Evolutionary conservation across 2,113 vertebrate genomes (phyloP), one percentile per base, ranked within the genome.

Genomic region (Girardinichthys multiradiatus): DNA sequence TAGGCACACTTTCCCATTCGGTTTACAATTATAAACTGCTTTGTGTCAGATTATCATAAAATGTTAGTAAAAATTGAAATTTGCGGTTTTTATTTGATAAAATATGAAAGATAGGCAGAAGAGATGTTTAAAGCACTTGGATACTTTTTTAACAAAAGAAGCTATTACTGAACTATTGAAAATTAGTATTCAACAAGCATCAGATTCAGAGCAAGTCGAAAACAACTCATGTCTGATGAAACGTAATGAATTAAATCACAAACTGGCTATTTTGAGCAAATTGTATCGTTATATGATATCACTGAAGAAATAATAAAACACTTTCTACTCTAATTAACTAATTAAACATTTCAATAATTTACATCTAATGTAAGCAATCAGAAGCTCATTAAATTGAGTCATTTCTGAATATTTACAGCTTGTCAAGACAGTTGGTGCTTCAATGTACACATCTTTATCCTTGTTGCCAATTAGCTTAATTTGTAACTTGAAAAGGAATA

Each of bases 401-500:
- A 68, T 27, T 54, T 61, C 39, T 51, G 26, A 39, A 69, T 69
- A n/a, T 37, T 64, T 45, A 31, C 1, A 33, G 5, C 48, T n/a
- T 64, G 60, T 45, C 1, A n/a, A 45, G 10, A 58, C 26, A 70
- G 33, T 28, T 35, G 68, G 24, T 5, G 30, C 28, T 45, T 68
- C 48, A 19, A 48, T 63, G 5, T 17, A 37, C 33, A 39, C 6
- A 24, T 51, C 48, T 54, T 67, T 31, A 30, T 54, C 11, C 2
- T 12, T 13, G 21, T 3, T 29, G 51, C 26, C 31, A 54, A 67
- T 29, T 39, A 59, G 1, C 37, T 59, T 48, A 67, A 67, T 60
- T 48, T 58, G n/a, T 37, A 35, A 61, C 64, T 51, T 67, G 30
- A 60, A 75, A 75, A 24, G 19, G 24, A 54, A 54, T n/a, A 17